Conservation (phyloP, 1,140 invertebrate species). For the Protaetia brevitarsis region DNA sequence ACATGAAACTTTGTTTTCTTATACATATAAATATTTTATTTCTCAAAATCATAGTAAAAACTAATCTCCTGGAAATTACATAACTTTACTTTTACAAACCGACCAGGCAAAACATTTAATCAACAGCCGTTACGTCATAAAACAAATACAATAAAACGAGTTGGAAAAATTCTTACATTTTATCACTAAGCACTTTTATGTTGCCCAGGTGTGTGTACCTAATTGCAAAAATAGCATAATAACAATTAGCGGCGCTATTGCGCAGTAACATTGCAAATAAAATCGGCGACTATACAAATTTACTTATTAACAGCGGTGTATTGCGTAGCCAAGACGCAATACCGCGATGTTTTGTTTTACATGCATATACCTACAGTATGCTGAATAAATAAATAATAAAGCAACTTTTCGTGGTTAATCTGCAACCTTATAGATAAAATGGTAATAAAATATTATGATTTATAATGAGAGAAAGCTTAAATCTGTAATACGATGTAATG, state of each 20-base stretch:
- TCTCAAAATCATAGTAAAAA: too few species aligned
- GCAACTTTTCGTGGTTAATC: neutral
- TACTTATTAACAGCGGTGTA: neutral
- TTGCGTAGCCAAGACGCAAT: neutral
- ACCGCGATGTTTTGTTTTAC: neutral
- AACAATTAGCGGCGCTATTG: slow-evolving; percentile 2
- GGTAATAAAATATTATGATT: too few species aligned
- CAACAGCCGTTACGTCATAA: neutral
- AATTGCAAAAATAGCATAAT: slow-evolving; percentile 10
- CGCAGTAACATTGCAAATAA: neutral
- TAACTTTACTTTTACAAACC: slow-evolving; percentile 5
- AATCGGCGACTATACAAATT: slow-evolving; percentile 2
- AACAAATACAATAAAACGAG: neutral
- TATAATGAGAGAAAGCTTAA: too few species aligned
- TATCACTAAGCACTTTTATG: neutral
- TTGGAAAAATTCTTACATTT: neutral
- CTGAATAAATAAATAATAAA: neutral
- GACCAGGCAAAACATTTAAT: neutral
- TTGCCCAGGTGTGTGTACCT: neutral
- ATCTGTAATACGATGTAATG: too few species aligned
- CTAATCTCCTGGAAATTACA: too few species aligned
- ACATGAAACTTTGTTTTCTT: too few species aligned
- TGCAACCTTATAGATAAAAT: too few species aligned
- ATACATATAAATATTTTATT: too few species aligned
- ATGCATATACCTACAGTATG: neutral